Conservation (phyloP, 2,888 invertebrate genomes). For the Crossocerus cetratus region DNA sequence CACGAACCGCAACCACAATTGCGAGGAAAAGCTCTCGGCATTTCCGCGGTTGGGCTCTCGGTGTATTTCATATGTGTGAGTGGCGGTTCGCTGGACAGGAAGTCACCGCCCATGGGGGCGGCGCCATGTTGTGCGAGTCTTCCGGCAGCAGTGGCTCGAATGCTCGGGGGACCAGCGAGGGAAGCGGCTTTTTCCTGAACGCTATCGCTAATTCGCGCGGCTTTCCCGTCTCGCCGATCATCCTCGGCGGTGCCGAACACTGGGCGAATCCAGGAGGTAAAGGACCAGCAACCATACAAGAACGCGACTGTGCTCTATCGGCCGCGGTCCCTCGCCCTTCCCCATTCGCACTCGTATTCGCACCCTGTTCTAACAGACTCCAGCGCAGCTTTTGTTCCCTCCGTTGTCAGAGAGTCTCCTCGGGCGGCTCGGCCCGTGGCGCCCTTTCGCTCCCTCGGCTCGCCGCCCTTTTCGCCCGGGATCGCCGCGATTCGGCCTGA, state of each 20-base stretch:
- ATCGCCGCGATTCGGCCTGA: neutral
- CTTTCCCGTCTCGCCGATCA: slow-evolving; percentile 1
- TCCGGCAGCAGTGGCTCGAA: slow-evolving; percentile 56
- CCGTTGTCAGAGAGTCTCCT: neutral
- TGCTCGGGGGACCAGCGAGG: slow-evolving; percentile 38
- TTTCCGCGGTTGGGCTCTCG: no score
- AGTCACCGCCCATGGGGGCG: slow-evolving; percentile 62
- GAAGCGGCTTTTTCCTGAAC: slow-evolving; percentile 20
- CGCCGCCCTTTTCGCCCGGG: neutral
- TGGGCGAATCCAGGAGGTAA: neutral
- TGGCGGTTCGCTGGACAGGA: slow-evolving; percentile 49
- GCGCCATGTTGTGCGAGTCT: slow-evolving; percentile 64
- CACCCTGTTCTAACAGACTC: slow-evolving; percentile 1
- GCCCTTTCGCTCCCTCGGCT: neutral
- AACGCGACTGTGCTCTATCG: neutral
- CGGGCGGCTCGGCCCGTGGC: neutral
- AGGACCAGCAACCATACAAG: neutral
- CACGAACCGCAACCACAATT: no score
- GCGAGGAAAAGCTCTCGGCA: no score
- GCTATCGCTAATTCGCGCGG: neutral
- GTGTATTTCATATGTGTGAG: neutral
- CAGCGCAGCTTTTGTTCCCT: slow-evolving; percentile 3
- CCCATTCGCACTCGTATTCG: neutral
- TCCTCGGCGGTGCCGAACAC: no score
- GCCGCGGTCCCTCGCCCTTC: neutral